phyloP scores from a whole-genome alignment of 1,140 invertebrate species.

The Leptinotarsa defecta region DNA sequence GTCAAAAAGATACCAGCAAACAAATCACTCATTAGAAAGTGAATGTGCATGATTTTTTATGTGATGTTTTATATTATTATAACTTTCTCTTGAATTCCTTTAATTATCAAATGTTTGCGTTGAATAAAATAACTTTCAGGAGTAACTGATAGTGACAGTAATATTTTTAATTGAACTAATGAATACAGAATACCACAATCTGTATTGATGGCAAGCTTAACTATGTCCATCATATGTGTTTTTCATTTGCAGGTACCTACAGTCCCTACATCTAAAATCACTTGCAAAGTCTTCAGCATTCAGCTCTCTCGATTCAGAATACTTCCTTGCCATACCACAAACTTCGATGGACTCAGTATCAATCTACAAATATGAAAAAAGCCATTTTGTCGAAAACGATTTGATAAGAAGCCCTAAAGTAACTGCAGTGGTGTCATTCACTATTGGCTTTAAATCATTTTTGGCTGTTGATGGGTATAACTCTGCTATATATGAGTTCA shows the following conservation, averaged over 20 bases:
- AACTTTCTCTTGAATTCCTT: no score
- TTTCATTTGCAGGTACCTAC: constrained; percentile 27
- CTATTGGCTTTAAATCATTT: constrained; percentile 57
- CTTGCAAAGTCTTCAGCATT: constrained; percentile 21
- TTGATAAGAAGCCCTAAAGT: constrained; percentile 35
- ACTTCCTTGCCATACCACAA: constrained; percentile 45
- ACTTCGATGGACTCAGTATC: constrained; percentile 31
- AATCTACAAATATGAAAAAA: constrained; percentile 40
- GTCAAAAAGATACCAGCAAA: no score
- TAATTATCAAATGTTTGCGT: no score
- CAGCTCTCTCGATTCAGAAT: constrained; percentile 17
- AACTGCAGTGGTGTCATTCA: constrained; percentile 47
- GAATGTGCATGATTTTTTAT: no score
- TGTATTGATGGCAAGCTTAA: no score
- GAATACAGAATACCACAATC: no score
- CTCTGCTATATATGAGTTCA: constrained; percentile 57
- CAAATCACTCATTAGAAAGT: no score
- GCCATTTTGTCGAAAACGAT: constrained; percentile 37
- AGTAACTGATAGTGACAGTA: no score
- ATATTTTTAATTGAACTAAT: no score
- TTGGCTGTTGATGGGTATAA: constrained; percentile 55
- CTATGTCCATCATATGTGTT: background rate
- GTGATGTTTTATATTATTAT: no score
- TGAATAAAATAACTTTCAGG: no score
- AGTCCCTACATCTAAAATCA: constrained; percentile 26